Evolutionary conservation across 1,140 invertebrate genomes (phyloP), one percentile per base, ranked within the genome.

Genomic region (Drosophila lowei): DNA sequence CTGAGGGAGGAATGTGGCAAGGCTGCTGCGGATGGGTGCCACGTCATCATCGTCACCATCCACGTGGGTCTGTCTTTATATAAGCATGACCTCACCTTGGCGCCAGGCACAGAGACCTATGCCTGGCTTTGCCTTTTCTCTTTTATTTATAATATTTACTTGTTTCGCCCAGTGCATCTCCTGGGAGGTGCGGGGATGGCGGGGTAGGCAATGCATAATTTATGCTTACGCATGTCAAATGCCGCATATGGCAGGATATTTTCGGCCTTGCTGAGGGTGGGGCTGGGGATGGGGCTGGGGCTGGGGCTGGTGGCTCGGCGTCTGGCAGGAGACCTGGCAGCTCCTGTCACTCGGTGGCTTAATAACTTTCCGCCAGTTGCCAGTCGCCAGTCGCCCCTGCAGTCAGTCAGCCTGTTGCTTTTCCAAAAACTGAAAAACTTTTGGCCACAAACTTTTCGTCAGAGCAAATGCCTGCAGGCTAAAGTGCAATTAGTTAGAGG

Each of bases 1-100:
- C 23, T 25, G 23, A 25, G 28, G 41, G 25, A 0, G 49, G 38
- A 18, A 55, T 23, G 38, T 3, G 41, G 43, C 71, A 73, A 73
- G 71, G 71, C 70, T 73, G 71, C 71, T 73, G 70, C 58, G 50
- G 38, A 34, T 46, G 70, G 57, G 50, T 44, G 70, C 71, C 57
- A 52, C 70, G 59, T 63, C 65, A 43, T 72, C 71, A 56, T 72
- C 58, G 25, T 64, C 53, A 72, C 47, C 70, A 42, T 73, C 70
- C 70, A 55, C 71, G 46, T 73, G 71, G 60, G 53, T 43, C 30
- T 52, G 30, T 67, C 63, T 70, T 73, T 73, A 74, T 72, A 74
- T 73, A 74, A 74, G 71, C 60, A 74, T 74, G 71, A 74, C 70
- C 71, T 74, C 71, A 74, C 71, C 66, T 70, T 74, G 70, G 58